Percentiles rank a stretch among this genome's conserved stretches.
phyloP scores from a whole-genome alignment of 1,140 invertebrate species.

The Ostrea edulis region DNA sequence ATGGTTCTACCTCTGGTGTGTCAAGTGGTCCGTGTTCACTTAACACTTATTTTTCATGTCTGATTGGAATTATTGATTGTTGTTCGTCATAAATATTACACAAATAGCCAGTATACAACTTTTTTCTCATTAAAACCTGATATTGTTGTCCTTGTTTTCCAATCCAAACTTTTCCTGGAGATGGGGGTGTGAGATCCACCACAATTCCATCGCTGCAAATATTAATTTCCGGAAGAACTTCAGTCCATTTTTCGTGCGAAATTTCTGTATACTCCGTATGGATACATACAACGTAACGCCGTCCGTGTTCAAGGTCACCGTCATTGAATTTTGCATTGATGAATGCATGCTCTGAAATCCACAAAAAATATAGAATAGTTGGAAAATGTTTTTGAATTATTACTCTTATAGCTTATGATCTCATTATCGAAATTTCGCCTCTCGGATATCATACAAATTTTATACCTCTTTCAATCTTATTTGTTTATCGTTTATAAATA shows the following conservation, averaged over 20 bases:
- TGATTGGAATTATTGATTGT: no score
- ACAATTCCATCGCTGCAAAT: slow-evolving; percentile 63
- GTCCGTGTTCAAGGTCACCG: slow-evolving; percentile 52
- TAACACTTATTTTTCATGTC: no score
- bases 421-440: no score
- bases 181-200: slow-evolving; percentile 60
- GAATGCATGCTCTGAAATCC: slow-evolving; percentile 52
- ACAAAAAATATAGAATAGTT: neutral
- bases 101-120: no score
- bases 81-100: no score
- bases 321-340: slow-evolving; percentile 50
- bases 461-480: no score
- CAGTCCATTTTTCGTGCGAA: slow-evolving; percentile 53
- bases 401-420: no score
- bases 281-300: slow-evolving; percentile 62
- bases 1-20: no score
- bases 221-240: slow-evolving; percentile 49
- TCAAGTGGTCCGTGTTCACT: no score
- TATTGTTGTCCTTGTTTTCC: slow-evolving; percentile 32
- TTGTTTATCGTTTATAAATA: no score
- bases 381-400: neutral
- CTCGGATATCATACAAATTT: no score
- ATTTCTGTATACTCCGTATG: slow-evolving; percentile 53
- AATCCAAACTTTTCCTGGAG: slow-evolving; percentile 53
- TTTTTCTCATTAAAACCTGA: slow-evolving; percentile 38